These are phyloP conservation scores for Lasioglossum zephyrum DNA, from an alignment of 2,888 invertebrate species.

Conservation along the genomic window DNA sequence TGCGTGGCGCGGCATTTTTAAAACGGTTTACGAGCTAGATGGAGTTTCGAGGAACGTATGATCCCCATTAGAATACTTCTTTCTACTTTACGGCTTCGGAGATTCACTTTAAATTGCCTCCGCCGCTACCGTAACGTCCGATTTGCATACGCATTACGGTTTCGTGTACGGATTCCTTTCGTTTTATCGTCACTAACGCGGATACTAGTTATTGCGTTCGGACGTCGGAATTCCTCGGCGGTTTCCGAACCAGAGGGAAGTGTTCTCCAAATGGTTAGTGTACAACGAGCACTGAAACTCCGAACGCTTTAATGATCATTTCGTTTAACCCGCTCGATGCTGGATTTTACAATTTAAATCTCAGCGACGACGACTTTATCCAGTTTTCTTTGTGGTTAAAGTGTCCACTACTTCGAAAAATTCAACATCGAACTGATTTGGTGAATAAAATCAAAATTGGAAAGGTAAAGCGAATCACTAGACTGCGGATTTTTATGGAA, in stretches of 20 bases:
- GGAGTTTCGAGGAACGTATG: not conserved
- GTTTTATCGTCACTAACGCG: conserved; percentile 4
- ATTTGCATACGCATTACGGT: conserved; percentile 22
- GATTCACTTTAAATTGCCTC: conserved; percentile 7
- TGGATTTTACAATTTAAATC: not conserved
- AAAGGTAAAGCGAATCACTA: not conserved
- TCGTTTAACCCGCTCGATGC: not conserved
- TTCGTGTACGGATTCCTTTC: conserved; percentile 7
- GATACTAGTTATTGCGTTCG: not conserved
- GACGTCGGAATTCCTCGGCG: not conserved
- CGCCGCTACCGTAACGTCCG: not conserved
- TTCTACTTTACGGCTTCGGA: conserved; percentile 1
- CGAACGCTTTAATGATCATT: not conserved
- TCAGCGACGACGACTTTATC: not conserved
- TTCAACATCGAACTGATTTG: not conserved
- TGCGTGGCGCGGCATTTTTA: not conserved
- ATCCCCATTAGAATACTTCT: not conserved
- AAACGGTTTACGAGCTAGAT: not conserved
- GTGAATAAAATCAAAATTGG: not conserved
- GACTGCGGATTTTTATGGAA: not conserved
- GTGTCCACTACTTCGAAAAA: not conserved
- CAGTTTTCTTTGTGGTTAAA: not conserved
- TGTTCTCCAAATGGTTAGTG: not conserved
- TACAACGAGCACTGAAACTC: not conserved
- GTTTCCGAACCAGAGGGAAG: not conserved